Conservation (phyloP, 2,888 invertebrate genomes). For the Lingula anatina region DNA sequence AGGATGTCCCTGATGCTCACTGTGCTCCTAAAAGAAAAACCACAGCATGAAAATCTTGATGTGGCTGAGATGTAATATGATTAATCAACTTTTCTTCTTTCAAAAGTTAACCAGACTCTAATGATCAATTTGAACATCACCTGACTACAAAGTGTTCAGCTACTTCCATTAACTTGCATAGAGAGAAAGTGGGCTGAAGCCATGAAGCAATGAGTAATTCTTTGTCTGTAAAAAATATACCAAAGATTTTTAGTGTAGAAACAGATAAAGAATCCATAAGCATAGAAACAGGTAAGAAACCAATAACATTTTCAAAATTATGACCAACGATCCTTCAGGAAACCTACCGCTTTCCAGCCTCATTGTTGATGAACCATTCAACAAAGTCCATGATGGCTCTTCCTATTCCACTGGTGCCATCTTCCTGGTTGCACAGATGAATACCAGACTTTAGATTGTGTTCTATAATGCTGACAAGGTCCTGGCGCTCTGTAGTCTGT, state of each 20-base stretch:
- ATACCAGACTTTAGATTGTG: slow-evolving; percentile 67
- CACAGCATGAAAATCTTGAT: slow-evolving; percentile 4
- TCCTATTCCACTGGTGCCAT: slow-evolving; percentile 57
- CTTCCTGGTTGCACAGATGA: slow-evolving; percentile 57
- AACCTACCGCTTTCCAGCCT: slow-evolving; percentile 63
- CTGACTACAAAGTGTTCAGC: no score
- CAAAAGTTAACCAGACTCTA: no score
- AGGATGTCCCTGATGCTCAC: slow-evolving; percentile 87
- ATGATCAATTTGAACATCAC: no score
- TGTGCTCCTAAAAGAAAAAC: slow-evolving; percentile 60
- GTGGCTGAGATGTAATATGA: no score
- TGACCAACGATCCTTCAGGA: slow-evolving; percentile 66
- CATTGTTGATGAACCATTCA: slow-evolving; percentile 68
- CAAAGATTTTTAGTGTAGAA: no score
- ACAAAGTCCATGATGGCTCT: slow-evolving; percentile 73
- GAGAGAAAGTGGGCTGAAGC: no score
- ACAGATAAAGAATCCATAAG: background rate
- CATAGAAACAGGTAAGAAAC: slow-evolving; percentile 19
- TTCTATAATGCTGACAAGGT: slow-evolving; percentile 74
- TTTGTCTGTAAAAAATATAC: no score
- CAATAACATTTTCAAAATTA: slow-evolving; percentile 63
- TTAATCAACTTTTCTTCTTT: no score
- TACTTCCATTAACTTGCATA: no score
- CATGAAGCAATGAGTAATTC: no score
- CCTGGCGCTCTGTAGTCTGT: slow-evolving; percentile 56